Percentiles rank a stretch among this genome's conserved stretches.
phyloP scores from a whole-genome alignment of 2,797 vertebrate genomes.

The Acipenser ruthenus region DNA sequence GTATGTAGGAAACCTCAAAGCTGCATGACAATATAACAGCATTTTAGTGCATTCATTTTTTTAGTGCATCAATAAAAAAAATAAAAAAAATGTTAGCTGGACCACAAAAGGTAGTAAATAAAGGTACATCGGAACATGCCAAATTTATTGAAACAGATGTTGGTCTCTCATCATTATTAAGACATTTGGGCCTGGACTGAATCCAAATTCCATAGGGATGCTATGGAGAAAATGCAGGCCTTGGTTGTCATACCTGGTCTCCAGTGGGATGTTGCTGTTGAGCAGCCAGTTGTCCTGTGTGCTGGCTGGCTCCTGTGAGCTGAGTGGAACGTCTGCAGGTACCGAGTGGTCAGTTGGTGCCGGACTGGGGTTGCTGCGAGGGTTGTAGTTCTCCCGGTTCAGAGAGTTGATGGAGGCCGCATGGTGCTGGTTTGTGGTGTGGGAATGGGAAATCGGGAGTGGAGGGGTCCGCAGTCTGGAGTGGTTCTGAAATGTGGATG shows the following conservation, averaged over 20 bases:
- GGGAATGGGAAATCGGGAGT: constrained; percentile 79
- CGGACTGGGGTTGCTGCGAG: constrained; percentile 89
- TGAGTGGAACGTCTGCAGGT: constrained; percentile 74
- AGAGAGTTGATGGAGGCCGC: constrained; percentile 85
- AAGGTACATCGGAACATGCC: neutral
- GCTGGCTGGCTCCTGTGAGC: constrained; percentile 72
- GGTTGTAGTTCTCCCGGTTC: constrained; percentile 88
- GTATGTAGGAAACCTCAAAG: constrained; percentile 2
- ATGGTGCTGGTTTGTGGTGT: constrained; percentile 85
- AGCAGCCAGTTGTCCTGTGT: constrained; percentile 96
- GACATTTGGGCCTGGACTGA: neutral
- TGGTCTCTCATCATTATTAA: neutral
- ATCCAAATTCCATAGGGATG: neutral
- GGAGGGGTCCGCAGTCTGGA: constrained; percentile 86
- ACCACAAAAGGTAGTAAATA: neutral
- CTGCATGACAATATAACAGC: neutral
- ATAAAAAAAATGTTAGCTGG: neutral
- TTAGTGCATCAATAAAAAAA: no score
- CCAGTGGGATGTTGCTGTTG: constrained; percentile 97
- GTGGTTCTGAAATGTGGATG: constrained; percentile 80
- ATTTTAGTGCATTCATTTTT: no score
- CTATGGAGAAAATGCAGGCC: neutral
- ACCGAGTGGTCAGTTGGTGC: constrained; percentile 87
- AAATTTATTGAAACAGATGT: neutral
- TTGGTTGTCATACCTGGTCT: constrained; percentile 76